phyloP scores from a whole-genome alignment of 2,113 vertebrate species.

The Vireo altiloquus region DNA sequence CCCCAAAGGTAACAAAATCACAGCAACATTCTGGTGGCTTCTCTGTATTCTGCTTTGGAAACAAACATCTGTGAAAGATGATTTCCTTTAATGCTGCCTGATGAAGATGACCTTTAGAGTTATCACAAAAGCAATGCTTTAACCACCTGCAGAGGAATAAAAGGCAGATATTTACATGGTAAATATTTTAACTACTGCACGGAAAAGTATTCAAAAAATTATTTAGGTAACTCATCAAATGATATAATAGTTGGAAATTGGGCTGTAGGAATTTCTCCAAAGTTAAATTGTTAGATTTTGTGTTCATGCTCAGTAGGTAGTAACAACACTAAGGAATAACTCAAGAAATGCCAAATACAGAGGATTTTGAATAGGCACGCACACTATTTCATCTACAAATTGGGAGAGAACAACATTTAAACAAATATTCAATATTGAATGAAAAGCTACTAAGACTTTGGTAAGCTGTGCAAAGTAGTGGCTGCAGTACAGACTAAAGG shows the following conservation, averaged over 20 bases:
- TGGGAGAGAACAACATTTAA: not conserved
- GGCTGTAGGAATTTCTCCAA: not conserved
- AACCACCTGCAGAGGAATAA: not conserved
- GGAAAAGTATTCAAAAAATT: not conserved
- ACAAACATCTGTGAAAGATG: slow-evolving; percentile 29
- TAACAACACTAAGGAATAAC: not conserved
- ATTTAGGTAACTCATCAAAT: not conserved
- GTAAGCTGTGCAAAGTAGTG: not conserved
- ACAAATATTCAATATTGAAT: not conserved
- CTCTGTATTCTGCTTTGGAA: slow-evolving; percentile 1
- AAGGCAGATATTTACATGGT: not conserved
- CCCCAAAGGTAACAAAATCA: slow-evolving; percentile 14
- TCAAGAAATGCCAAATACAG: not conserved
- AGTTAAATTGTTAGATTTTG: not conserved
- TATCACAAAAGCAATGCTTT: not conserved
- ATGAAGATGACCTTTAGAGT: slow-evolving; percentile 16
- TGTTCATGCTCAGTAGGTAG: not conserved
- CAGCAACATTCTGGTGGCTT: not conserved
- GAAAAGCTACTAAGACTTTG: not conserved
- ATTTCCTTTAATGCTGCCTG: not conserved
- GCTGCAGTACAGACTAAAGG: not conserved
- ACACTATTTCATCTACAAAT: not conserved
- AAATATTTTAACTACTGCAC: not conserved
- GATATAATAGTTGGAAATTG: not conserved
- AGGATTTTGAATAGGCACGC: not conserved